Conservation (phyloP, 2,113 vertebrate genomes). For the Dryoscopus gambensis region DNA sequence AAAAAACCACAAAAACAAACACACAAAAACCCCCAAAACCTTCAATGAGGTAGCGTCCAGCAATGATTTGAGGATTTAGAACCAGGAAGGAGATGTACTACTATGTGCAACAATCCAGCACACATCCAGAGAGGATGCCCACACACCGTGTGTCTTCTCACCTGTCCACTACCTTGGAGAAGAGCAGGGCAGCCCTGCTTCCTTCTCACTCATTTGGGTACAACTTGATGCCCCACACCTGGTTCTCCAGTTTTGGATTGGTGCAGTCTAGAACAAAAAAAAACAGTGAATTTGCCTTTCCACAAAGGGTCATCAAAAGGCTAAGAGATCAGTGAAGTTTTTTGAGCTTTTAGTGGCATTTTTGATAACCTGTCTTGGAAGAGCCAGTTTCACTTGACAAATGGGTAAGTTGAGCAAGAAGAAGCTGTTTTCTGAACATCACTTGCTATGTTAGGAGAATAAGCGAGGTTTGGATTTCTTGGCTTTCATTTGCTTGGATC, state of each 20-base stretch:
- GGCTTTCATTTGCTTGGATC: background rate
- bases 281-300: background rate
- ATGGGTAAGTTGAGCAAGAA: background rate
- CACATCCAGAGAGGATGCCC: background rate
- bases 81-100: background rate
- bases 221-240: background rate
- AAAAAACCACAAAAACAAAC: background rate
- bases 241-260: background rate
- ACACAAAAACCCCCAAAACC: no score
- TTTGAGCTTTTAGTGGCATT: background rate
- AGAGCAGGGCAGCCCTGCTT: background rate
- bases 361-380: background rate
- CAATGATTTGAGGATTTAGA: background rate
- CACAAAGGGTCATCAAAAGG: background rate
- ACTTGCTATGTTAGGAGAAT: background rate
- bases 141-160: background rate
- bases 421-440: background rate
- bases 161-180: background rate
- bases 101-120: background rate
- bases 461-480: background rate
- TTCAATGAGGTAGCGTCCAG: background rate
- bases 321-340: background rate
- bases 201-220: background rate
- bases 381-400: background rate
- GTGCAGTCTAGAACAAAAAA: background rate